A percentile compares a stretch with the other conserved stretches of the same genome.
phyloP scores from a whole-genome alignment of 2,888 invertebrate species.

The Drosophila lutescens region DNA sequence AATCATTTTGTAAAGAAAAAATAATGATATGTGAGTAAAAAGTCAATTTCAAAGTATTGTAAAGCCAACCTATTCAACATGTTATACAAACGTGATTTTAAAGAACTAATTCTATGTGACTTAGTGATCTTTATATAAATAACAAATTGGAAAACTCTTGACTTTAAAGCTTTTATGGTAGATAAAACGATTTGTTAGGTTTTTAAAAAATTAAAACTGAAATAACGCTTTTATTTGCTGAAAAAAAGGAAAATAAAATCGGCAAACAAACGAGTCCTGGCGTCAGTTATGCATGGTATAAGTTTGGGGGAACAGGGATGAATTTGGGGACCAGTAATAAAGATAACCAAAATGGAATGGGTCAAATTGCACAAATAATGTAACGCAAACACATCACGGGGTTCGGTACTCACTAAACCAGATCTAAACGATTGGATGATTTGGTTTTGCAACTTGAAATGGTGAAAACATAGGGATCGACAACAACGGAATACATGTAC shows the following conservation, averaged over 20 bases:
- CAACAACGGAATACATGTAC: slow-evolving; percentile 51
- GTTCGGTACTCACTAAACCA: slow-evolving; percentile 71
- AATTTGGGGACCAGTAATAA: slow-evolving; percentile 13
- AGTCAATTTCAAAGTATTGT: neutral
- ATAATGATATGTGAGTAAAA: no score
- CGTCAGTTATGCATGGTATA: slow-evolving; percentile 16
- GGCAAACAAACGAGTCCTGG: slow-evolving; percentile 15
- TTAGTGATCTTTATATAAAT: neutral
- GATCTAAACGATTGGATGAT: slow-evolving; percentile 55
- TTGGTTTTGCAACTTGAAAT: slow-evolving; percentile 48
- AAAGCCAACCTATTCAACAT: neutral
- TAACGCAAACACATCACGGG: slow-evolving; percentile 49
- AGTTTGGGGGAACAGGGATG: slow-evolving; percentile 11
- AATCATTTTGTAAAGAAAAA: no score
- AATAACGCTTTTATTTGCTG: neutral
- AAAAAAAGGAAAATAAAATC: neutral
- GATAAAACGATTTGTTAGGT: slow-evolving; percentile 1
- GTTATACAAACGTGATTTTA: neutral
- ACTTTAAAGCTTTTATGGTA: slow-evolving; percentile 1
- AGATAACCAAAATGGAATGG: slow-evolving; percentile 26
- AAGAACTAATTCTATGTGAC: neutral
- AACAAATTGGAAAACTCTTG: neutral
- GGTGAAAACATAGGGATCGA: slow-evolving; percentile 43
- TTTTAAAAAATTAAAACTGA: neutral
- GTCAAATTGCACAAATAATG: neutral